Conservation (phyloP, 1,140 invertebrate genomes). For the Oedothorax gibbosus region DNA sequence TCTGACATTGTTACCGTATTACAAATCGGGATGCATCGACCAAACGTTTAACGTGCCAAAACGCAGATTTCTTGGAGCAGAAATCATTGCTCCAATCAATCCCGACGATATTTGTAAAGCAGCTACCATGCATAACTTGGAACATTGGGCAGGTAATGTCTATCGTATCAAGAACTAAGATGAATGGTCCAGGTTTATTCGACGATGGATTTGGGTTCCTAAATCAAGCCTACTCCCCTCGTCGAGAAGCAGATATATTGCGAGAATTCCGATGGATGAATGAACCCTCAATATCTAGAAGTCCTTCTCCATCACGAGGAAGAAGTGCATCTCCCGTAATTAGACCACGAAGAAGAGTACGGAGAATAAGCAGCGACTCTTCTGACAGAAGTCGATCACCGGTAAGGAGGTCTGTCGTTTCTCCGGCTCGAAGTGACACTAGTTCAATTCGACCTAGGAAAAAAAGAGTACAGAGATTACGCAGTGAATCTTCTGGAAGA, state of each 20-base stretch:
- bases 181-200: not conserved
- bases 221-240: not conserved
- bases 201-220: not conserved
- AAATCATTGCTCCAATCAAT: not conserved
- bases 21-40: conserved; percentile 1
- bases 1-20: not conserved
- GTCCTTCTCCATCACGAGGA: not conserved
- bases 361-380: no score
- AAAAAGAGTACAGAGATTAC: no score
- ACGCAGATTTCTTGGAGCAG: not conserved
- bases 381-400: no score
- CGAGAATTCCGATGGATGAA: not conserved
- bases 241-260: not conserved
- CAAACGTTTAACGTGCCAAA: not conserved
- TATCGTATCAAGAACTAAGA: conserved; percentile 13
- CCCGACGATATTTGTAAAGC: conserved; percentile 3
- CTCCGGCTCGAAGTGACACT: no score
- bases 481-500: no score
- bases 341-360: no score
- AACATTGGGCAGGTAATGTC: conserved; percentile 7
- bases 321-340: no score
- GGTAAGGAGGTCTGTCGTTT: no score
- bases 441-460: no score
- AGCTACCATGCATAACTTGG: conserved; percentile 6
- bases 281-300: not conserved